Evolutionary conservation across 1,140 invertebrate genomes (phyloP), one percentile per base, ranked within the genome.

Genomic region (Drosophila lowei): DNA sequence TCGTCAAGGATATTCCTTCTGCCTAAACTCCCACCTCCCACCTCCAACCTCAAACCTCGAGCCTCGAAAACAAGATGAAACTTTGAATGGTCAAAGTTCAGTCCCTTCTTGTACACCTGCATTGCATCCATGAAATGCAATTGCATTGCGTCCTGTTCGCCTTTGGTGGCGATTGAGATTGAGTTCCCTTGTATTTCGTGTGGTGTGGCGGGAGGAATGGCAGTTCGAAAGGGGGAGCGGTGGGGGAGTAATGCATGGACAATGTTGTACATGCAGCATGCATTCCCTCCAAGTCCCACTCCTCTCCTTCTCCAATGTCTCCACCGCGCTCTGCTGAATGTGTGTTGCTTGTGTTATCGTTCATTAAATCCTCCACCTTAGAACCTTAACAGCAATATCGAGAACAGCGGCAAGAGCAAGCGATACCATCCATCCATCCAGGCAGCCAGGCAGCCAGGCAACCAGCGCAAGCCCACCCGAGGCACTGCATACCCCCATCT

Each of bases 351-450:
- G 67, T 73, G 77, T 74, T 85, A 66, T 83, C 77, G 73, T 85
- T 86, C 81, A 85, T 85, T 85, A 85, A 85, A 85, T 85, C 80
- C 80, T 86, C 80, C 80, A 85, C 81, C 81, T 80, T 86, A 63
- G 73, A 66, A 71, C 73, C 77, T 74, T 71, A 86, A 81, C 77
- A 86, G 74, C 83, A 86, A 74, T 85, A 85, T 85, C 81, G 81
- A 86, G 80, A 85, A 81, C 77, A 85, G 73, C 77, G 70, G 56
- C 72, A 73, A 41, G 59, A 38, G 57, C 68, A 72, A 71, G 47
- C 72, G 55, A 75, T 74, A 53, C 23, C 28, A 56, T 34, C 57
- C 28, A 25, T 15, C 46, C 60, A 28, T 23, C 25, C 64, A 48
- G 34, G n/a, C 49, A 47, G 15, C 13, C 42, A 41, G 34, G 34